Evolutionary conservation across 2,888 invertebrate species (phyloP).

Genomic region (Lottia scabra): DNA sequence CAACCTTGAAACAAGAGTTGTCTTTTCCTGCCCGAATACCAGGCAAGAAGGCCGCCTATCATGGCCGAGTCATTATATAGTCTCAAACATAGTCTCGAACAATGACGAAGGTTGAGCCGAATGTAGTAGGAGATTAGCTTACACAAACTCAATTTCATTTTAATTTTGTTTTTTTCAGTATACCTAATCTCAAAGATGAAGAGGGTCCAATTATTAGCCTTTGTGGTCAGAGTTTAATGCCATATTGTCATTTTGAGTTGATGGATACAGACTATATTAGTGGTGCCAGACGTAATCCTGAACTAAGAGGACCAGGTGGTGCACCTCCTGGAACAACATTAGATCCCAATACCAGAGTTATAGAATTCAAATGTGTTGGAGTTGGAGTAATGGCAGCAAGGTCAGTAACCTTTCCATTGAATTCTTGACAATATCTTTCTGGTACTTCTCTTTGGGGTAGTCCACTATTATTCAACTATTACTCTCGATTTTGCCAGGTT

Average conservation of each 20-base stretch:
- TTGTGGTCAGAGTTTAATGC: conserved; percentile 76
- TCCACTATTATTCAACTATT: too few relatives aligned
- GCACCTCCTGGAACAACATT: conserved; percentile 64
- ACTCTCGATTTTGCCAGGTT: too few relatives aligned
- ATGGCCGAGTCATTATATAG: too few relatives aligned
- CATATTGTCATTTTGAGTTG: conserved; percentile 80
- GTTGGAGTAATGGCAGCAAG: conserved; percentile 69
- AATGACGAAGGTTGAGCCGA: too few relatives aligned
- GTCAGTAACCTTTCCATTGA: conserved; percentile 35
- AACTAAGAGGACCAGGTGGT: conserved; percentile 64
- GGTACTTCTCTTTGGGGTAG: too few relatives aligned
- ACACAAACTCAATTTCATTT: too few relatives aligned
- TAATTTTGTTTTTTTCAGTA: conserved; percentile 40
- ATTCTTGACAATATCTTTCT: too few relatives aligned
- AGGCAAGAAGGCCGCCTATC: too few relatives aligned
- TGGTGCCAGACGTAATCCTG: conserved; percentile 65
- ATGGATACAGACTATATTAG: conserved; percentile 77
- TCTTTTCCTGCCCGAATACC: too few relatives aligned
- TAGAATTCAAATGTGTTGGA: conserved; percentile 79
- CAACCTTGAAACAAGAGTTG: too few relatives aligned
- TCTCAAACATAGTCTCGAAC: too few relatives aligned
- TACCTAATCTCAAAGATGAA: conserved; percentile 62
- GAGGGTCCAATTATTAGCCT: conserved; percentile 68
- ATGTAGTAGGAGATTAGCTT: too few relatives aligned
- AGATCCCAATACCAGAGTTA: conserved; percentile 73